Evolutionary conservation across 2,888 invertebrate species (phyloP).

Genomic region (Machimus rusticus): DNA sequence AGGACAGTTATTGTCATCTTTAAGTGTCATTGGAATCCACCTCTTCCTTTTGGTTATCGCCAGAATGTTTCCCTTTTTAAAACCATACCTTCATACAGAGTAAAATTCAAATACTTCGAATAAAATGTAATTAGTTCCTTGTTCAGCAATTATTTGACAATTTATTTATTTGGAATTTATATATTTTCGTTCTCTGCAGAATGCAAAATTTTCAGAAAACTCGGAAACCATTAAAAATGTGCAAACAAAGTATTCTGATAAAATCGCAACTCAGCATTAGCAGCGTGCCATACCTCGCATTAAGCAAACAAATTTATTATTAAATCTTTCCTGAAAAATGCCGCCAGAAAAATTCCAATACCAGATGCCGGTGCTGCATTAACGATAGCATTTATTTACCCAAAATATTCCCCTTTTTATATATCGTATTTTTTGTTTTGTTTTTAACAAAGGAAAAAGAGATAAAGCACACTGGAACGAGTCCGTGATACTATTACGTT

Average conservation of each 20-base stretch:
- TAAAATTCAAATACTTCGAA: no score
- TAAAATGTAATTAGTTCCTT: no score
- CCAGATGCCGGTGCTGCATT: not conserved
- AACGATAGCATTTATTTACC: not conserved
- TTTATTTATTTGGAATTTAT: not conserved
- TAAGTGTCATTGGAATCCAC: no score
- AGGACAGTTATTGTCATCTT: no score
- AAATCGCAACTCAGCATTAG: not conserved
- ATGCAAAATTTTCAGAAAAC: not conserved
- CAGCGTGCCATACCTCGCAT: not conserved
- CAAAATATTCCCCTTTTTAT: not conserved
- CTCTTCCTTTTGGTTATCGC: no score
- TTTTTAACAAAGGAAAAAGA: not conserved
- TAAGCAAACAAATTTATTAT: not conserved
- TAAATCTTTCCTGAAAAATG: not conserved
- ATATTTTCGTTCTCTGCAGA: not conserved
- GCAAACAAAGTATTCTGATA: not conserved
- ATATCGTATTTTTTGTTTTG: not conserved
- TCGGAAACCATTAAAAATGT: not conserved
- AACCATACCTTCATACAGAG: no score
- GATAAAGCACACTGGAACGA: not conserved
- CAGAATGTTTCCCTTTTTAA: no score
- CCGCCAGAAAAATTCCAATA: not conserved
- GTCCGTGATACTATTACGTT: conserved; percentile 13
- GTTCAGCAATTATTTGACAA: not conserved